Percentiles rank a stretch among this genome's conserved stretches.
Conservation (phyloP, 1,140 invertebrate species). For the Phymorhynchus buccinoides region DNA sequence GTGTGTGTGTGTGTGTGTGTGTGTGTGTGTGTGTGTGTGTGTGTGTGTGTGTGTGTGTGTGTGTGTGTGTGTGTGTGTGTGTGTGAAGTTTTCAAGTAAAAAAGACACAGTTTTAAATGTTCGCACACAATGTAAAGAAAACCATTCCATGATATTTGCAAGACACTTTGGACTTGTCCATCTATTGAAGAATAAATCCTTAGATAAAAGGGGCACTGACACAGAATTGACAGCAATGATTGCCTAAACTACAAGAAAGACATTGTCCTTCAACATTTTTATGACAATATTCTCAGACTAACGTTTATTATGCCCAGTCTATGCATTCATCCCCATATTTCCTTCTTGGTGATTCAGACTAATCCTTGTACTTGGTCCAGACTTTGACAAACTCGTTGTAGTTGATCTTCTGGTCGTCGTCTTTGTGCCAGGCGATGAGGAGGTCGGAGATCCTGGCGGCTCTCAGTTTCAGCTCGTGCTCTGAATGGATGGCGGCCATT, state of each 20-base stretch:
- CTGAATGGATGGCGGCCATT: conserved; percentile 57
- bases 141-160: no score
- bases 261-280: no score
- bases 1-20: background rate
- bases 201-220: background rate
- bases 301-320: background rate
- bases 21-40: background rate
- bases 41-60: no score
- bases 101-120: no score
- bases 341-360: no score
- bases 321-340: no score
- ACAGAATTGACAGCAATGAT: background rate
- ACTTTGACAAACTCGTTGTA: conserved; percentile 61
- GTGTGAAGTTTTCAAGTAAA: no score
- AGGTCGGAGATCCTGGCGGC: conserved; percentile 58
- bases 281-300: background rate
- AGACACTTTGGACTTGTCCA: no score
- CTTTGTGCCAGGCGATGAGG: conserved; percentile 58
- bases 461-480: conserved; percentile 57
- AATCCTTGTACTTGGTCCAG: conserved; percentile 42
- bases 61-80: no score
- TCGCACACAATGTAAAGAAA: background rate
- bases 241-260: background rate
- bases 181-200: background rate
- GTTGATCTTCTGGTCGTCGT: conserved; percentile 54